Percentiles rank a stretch among this genome's conserved stretches.
These are phyloP conservation scores for Erythrolamprus reginae DNA, from an alignment of 2,113 vertebrate species.

Conservation along the genomic window DNA sequence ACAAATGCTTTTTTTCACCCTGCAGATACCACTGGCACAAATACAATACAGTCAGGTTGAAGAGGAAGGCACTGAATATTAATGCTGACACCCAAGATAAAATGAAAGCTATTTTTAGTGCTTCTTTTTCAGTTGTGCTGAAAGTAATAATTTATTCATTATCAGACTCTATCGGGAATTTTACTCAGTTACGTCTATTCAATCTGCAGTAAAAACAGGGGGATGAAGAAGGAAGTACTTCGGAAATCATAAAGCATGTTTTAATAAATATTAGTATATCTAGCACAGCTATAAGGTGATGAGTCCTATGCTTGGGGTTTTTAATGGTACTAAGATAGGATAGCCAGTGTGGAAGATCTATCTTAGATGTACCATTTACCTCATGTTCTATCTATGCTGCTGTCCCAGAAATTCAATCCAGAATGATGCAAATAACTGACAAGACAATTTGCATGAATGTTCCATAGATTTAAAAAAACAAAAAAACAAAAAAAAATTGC, in stretches of 20 bases:
- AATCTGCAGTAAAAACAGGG: constrained; percentile 27
- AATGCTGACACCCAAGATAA: constrained; percentile 50
- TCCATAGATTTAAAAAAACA: not conserved
- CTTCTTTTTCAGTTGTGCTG: constrained; percentile 48
- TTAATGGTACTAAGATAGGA: constrained; percentile 53
- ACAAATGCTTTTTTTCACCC: not conserved
- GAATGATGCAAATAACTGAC: constrained; percentile 18
- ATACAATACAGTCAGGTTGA: constrained; percentile 32
- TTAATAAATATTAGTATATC: constrained; percentile 60
- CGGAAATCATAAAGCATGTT: constrained; percentile 51
- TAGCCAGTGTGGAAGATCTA: constrained; percentile 47
- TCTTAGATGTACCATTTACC: constrained; percentile 39
- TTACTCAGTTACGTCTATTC: constrained; percentile 42
- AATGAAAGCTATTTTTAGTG: constrained; percentile 52
- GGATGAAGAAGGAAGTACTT: constrained; percentile 34
- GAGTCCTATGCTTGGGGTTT: constrained; percentile 46
- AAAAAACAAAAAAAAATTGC: no score
- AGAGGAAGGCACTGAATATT: constrained; percentile 47
- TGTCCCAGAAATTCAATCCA: constrained; percentile 19
- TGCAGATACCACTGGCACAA: constrained; percentile 29
- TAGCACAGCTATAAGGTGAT: constrained; percentile 49
- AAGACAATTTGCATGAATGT: constrained; percentile 5
- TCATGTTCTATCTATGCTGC: constrained; percentile 33
- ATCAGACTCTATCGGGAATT: constrained; percentile 43
- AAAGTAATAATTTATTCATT: constrained; percentile 57